Conservation (phyloP, 2,888 invertebrate species). For the Drosophila macrospina region DNA sequence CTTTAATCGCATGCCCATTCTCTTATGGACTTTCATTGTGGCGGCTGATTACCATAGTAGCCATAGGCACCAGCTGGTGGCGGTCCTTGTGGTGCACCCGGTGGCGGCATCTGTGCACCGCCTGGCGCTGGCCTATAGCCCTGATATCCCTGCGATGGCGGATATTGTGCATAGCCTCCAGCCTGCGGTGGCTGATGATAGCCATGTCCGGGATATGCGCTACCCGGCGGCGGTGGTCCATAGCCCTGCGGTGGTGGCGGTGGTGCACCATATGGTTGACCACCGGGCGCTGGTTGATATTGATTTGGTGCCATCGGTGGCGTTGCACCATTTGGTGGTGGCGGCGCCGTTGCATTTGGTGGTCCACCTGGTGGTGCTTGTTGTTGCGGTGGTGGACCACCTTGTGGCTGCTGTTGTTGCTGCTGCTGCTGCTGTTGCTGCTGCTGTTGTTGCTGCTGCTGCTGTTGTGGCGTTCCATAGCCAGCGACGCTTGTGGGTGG, state of each 20-base stretch:
- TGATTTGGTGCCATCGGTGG: slow-evolving; percentile 83
- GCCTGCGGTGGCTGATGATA: slow-evolving; percentile 86
- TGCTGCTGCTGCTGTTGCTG: slow-evolving; percentile 65
- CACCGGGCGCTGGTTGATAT: slow-evolving; percentile 84
- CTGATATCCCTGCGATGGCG: slow-evolving; percentile 88
- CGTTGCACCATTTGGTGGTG: slow-evolving; percentile 81
- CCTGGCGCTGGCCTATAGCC: slow-evolving; percentile 87
- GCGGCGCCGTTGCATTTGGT: slow-evolving; percentile 83
- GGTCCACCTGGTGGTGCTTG: slow-evolving; percentile 77
- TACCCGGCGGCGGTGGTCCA: slow-evolving; percentile 83
- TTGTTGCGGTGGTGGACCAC: slow-evolving; percentile 64
- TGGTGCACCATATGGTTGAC: slow-evolving; percentile 83
- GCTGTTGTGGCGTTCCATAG: slow-evolving; percentile 75
- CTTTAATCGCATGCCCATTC: not conserved
- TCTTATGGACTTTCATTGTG: slow-evolving; percentile 82
- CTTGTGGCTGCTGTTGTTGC: slow-evolving; percentile 54
- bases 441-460: slow-evolving; percentile 69
- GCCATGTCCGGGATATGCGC: slow-evolving; percentile 87
- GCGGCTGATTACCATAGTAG: slow-evolving; percentile 93
- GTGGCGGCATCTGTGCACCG: slow-evolving; percentile 87
- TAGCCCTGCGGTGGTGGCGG: slow-evolving; percentile 83
- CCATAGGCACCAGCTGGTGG: slow-evolving; percentile 91
- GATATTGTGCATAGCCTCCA: slow-evolving; percentile 88
- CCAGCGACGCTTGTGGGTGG: slow-evolving; percentile 78
- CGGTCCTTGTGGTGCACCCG: slow-evolving; percentile 84